These are phyloP conservation scores for Oscheius sp. DNA, from an alignment of 2,888 invertebrate genomes.

Conservation along the genomic window DNA sequence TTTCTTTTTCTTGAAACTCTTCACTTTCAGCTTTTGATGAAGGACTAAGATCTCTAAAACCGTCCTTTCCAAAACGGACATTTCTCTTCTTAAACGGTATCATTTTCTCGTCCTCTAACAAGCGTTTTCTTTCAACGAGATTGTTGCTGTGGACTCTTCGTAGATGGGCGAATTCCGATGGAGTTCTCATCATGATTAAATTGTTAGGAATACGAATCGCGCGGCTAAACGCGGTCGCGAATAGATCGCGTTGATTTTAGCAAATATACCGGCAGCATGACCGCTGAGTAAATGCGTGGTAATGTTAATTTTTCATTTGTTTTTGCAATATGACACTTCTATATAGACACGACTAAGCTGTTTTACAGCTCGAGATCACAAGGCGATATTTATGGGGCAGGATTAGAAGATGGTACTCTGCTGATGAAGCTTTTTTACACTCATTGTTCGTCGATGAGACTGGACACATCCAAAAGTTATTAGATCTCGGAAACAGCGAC, in stretches of 20 bases:
- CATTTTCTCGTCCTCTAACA: not conserved
- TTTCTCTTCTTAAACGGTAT: constrained; percentile 14
- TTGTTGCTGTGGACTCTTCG: too few relatives aligned
- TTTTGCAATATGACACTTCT: constrained; percentile 5
- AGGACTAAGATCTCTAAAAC: not conserved
- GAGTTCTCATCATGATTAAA: too few relatives aligned
- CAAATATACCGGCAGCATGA: too few relatives aligned
- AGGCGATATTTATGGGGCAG: constrained; percentile 14
- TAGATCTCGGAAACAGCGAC: constrained; percentile 70
- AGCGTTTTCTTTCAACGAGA: not conserved
- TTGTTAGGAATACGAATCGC: too few relatives aligned
- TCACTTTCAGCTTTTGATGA: not conserved
- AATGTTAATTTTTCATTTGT: too few relatives aligned
- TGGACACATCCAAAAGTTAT: constrained; percentile 69
- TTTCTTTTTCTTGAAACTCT: not conserved
- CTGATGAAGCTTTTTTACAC: constrained; percentile 69
- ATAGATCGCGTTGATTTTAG: too few relatives aligned
- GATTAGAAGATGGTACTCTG: constrained; percentile 61
- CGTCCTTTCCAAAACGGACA: constrained; percentile 9
- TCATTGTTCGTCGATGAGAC: constrained; percentile 68
- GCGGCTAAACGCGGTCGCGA: too few relatives aligned
- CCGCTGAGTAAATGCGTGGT: too few relatives aligned
- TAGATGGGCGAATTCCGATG: too few relatives aligned
- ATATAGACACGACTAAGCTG: constrained; percentile 16
- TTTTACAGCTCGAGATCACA: constrained; percentile 22